Evolutionary conservation across 2,113 vertebrate genomes (phyloP).

Genomic region (Tragelaphus strepsiceros): DNA sequence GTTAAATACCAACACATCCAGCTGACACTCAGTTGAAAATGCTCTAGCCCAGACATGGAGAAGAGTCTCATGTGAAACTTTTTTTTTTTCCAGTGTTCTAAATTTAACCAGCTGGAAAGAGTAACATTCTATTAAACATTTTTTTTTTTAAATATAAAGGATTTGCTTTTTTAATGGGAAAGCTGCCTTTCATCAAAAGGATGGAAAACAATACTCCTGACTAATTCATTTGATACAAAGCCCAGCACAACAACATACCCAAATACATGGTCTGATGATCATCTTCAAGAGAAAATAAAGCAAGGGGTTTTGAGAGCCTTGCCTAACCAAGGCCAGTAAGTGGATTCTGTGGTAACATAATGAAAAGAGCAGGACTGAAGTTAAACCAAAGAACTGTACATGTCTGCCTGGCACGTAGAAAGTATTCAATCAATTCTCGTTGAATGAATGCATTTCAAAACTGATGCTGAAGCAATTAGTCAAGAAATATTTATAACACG

Average conservation of each 20-base stretch:
- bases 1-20: not conserved
- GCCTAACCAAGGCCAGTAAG: not conserved
- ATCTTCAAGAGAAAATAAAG: constrained; percentile 20
- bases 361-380: not conserved
- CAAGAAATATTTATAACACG: not conserved
- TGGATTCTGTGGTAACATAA: not conserved
- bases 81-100: not conserved
- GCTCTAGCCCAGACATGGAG: not conserved
- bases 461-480: not conserved
- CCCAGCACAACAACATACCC: not conserved
- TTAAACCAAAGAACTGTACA: not conserved
- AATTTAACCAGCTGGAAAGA: constrained; percentile 48
- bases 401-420: not conserved
- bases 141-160: not conserved
- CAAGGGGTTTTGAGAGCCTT: not conserved
- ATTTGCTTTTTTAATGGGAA: not conserved
- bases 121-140: not conserved
- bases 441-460: constrained; percentile 2
- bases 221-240: not conserved
- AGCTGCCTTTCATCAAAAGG: not conserved
- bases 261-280: not conserved
- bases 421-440: not conserved
- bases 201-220: constrained; percentile 4
- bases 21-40: not conserved
- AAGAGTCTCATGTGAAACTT: not conserved